These are phyloP conservation scores for Clarias laeviceps DNA, from an alignment of 2,797 vertebrate species.

Conservation along the genomic window DNA sequence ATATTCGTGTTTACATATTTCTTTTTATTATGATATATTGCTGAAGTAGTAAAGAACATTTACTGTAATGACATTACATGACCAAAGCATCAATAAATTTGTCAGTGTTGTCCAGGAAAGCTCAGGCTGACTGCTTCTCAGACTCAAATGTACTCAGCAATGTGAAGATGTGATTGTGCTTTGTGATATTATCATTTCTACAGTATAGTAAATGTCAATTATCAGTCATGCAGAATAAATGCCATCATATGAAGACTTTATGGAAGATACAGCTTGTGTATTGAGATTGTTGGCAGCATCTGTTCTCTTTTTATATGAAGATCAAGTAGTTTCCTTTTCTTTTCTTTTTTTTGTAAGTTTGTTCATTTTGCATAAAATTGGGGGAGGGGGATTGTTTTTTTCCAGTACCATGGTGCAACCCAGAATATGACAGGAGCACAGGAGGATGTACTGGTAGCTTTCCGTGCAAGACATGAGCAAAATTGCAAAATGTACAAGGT, in stretches of 20 bases:
- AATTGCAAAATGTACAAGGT: slow-evolving; percentile 14
- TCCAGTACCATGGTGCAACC: slow-evolving; percentile 6
- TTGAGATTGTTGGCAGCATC: not conserved
- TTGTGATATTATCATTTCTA: not conserved
- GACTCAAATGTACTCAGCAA: not conserved
- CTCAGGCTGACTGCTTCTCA: not conserved
- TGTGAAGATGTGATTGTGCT: not conserved
- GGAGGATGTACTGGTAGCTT: not conserved
- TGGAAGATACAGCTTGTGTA: not conserved
- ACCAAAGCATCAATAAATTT: not conserved
- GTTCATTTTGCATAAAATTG: no score
- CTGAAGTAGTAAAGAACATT: slow-evolving; percentile 12
- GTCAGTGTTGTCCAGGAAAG: not conserved
- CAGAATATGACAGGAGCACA: slow-evolving; percentile 14
- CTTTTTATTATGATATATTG: slow-evolving; percentile 15
- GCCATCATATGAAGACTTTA: not conserved
- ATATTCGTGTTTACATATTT: not conserved
- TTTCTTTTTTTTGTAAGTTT: no score
- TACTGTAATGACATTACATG: not conserved
- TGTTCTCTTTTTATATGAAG: slow-evolving; percentile 6
- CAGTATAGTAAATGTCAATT: slow-evolving; percentile 21
- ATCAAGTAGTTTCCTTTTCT: not conserved
- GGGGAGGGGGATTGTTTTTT: not conserved
- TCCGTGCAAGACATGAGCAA: slow-evolving; percentile 16
- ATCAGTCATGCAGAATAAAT: slow-evolving; percentile 1